phyloP scores from a whole-genome alignment of 2,113 vertebrate genomes.

The Hippocampus barbouri region DNA sequence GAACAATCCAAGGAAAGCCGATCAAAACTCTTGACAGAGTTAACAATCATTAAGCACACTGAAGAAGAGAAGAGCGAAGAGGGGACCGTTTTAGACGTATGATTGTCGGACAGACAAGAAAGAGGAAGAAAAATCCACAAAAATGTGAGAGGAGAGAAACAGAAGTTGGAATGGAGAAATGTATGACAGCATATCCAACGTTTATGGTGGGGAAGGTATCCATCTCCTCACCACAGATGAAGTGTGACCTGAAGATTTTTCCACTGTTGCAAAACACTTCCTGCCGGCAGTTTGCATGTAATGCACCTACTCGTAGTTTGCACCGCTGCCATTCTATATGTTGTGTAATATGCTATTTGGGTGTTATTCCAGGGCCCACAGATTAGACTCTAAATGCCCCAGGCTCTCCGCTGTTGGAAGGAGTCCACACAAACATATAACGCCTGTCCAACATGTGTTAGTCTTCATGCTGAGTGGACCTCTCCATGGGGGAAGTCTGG shows the following conservation, averaged over 20 bases:
- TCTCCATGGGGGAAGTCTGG: slow-evolving; percentile 59
- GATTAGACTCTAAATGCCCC: slow-evolving; percentile 62
- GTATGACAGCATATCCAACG: slow-evolving; percentile 51
- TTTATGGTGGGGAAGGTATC: slow-evolving; percentile 57
- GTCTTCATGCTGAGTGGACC: slow-evolving; percentile 64
- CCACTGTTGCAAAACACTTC: slow-evolving; percentile 74
- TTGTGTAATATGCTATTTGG: slow-evolving; percentile 67
- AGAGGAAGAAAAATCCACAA: slow-evolving; percentile 25
- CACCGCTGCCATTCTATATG: slow-evolving; percentile 63
- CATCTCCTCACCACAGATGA: slow-evolving; percentile 67
- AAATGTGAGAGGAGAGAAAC: slow-evolving; percentile 23
- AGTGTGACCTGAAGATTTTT: slow-evolving; percentile 73
- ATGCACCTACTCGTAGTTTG: slow-evolving; percentile 62
- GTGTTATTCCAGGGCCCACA: slow-evolving; percentile 63
- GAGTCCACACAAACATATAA: slow-evolving; percentile 61
- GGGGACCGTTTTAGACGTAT: slow-evolving; percentile 8
- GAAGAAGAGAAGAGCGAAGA: background rate
- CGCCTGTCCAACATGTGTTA: slow-evolving; percentile 67
- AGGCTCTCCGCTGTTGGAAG: slow-evolving; percentile 53
- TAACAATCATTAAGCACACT: background rate
- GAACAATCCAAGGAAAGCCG: background rate
- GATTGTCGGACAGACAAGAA: slow-evolving; percentile 20
- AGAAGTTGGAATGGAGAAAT: slow-evolving; percentile 43
- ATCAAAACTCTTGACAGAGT: background rate
- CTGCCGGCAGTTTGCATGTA: slow-evolving; percentile 71